These are phyloP conservation scores for Drosophila tripunctata DNA, from an alignment of 2,888 invertebrate species.

Conservation along the genomic window DNA sequence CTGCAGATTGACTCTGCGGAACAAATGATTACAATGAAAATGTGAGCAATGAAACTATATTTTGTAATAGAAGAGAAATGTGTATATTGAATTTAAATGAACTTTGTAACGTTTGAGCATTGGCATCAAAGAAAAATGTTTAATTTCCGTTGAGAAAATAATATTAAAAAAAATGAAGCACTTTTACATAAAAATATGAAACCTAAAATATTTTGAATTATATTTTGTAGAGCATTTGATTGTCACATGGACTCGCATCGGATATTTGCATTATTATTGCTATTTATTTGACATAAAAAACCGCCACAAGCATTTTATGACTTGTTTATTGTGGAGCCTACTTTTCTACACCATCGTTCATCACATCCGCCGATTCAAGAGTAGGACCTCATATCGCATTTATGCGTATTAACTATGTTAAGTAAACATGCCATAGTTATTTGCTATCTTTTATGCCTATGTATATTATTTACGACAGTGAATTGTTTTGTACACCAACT, in stretches of 20 bases:
- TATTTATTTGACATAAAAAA: constrained; percentile 66
- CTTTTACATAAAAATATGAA: too few relatives aligned
- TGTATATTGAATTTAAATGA: constrained; percentile 7
- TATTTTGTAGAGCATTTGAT: constrained; percentile 33
- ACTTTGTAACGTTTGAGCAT: too few relatives aligned
- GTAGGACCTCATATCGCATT: constrained; percentile 33
- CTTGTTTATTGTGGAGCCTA: constrained; percentile 69
- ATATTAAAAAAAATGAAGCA: too few relatives aligned
- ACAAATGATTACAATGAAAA: constrained; percentile 3
- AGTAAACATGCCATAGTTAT: constrained; percentile 68
- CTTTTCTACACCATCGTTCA: too few relatives aligned
- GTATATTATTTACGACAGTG: constrained; percentile 57
- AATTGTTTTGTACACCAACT: constrained; percentile 42
- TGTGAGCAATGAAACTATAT: neutral
- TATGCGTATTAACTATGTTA: constrained; percentile 72
- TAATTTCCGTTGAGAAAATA: too few relatives aligned
- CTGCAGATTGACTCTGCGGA: constrained; percentile 1
- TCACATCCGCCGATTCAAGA: too few relatives aligned
- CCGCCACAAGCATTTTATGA: constrained; percentile 63
- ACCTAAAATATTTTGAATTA: too few relatives aligned
- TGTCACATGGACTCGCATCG: constrained; percentile 12
- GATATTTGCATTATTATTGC: constrained; percentile 24
- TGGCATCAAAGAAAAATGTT: neutral
- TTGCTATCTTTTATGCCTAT: constrained; percentile 65
- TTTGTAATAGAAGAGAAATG: neutral